Percentiles rank a stretch among this genome's conserved stretches.
phyloP scores from a whole-genome alignment of 2,888 invertebrate species.

The Stictocephala bisonia region DNA sequence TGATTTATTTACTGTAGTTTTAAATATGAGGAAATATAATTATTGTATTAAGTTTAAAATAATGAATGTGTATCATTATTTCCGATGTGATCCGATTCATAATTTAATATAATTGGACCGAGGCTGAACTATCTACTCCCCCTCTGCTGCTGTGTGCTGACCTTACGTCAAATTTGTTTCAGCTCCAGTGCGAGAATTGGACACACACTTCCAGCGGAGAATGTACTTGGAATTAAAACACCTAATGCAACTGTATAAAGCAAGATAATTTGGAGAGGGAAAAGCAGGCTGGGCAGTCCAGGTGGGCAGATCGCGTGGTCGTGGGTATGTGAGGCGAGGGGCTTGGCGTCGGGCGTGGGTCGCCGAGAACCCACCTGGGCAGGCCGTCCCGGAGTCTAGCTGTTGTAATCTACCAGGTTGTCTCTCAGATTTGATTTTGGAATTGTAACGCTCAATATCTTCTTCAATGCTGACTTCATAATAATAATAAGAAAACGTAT shows the following conservation, averaged over 20 bases:
- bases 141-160: too few relatives aligned
- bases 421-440: too few relatives aligned
- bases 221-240: constrained; percentile 46
- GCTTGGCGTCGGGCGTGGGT: constrained; percentile 39
- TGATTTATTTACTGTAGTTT: too few relatives aligned
- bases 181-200: neutral
- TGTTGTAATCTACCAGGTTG: neutral
- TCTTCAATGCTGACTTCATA: too few relatives aligned
- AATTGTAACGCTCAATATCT: too few relatives aligned
- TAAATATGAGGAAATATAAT: too few relatives aligned
- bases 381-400: neutral
- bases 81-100: too few relatives aligned
- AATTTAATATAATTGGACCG: too few relatives aligned
- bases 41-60: too few relatives aligned
- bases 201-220: neutral
- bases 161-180: constrained; percentile 52
- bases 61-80: too few relatives aligned
- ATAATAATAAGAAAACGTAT: too few relatives aligned
- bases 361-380: neutral
- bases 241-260: constrained; percentile 41
- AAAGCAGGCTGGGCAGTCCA: constrained; percentile 3
- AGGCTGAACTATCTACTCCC: too few relatives aligned
- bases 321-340: constrained; percentile 35
- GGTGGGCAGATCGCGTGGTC: constrained; percentile 32
- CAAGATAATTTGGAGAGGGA: constrained; percentile 32